These are phyloP conservation scores for Chymomyza fuscimana DNA, from an alignment of 2,888 invertebrate species.

Conservation along the genomic window DNA sequence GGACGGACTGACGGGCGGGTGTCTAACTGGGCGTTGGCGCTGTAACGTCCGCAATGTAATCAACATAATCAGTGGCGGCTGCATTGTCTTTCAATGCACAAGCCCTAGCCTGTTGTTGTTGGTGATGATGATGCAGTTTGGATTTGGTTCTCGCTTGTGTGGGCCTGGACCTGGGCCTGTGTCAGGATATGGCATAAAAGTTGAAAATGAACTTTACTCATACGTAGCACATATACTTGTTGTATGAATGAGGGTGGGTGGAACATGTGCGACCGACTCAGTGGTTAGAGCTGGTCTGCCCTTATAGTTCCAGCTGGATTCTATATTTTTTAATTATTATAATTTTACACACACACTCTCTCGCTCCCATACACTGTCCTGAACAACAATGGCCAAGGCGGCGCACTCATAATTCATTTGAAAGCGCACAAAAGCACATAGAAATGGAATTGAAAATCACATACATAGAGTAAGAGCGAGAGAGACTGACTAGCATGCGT, in stretches of 20 bases:
- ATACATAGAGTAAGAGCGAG: slow-evolving; percentile 29
- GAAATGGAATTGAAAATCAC: slow-evolving; percentile 61
- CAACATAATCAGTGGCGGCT: slow-evolving; percentile 65
- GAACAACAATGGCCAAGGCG: slow-evolving; percentile 63
- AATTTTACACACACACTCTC: slow-evolving; percentile 53
- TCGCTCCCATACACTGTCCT: background rate
- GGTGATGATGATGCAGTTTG: background rate
- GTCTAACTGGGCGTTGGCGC: background rate
- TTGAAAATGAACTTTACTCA: slow-evolving; percentile 55
- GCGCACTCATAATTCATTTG: slow-evolving; percentile 69
- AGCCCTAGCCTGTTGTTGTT: background rate
- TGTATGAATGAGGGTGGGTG: background rate
- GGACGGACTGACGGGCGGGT: slow-evolving; percentile 17
- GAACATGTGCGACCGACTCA: slow-evolving; percentile 34
- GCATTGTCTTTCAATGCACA: background rate
- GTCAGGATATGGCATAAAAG: slow-evolving; percentile 23
- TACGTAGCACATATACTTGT: background rate
- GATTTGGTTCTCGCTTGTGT: background rate
- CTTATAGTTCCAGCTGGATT: slow-evolving; percentile 4
- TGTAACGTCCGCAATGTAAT: slow-evolving; percentile 56
- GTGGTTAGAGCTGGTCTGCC: slow-evolving; percentile 25
- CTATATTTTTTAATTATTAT: slow-evolving; percentile 65
- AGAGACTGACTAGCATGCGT: background rate
- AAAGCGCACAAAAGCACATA: slow-evolving; percentile 66
- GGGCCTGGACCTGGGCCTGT: background rate